Evolutionary conservation across 2,888 invertebrate genomes (phyloP).

Genomic region (Stenichneumon culpator): DNA sequence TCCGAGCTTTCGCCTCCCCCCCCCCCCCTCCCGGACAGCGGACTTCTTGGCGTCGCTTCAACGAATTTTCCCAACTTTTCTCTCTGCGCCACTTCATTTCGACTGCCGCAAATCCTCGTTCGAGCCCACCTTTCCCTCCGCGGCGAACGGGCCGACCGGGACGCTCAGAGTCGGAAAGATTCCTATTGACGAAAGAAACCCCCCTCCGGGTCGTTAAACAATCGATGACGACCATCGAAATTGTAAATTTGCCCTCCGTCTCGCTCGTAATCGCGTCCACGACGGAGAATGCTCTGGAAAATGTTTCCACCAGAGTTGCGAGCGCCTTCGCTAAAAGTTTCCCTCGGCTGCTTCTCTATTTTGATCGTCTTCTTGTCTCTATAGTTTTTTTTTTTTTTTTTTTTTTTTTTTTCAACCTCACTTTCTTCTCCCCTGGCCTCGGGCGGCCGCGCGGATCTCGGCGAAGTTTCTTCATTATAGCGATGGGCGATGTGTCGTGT

Average conservation of each 20-base stretch:
- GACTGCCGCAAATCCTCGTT: constrained; percentile 32
- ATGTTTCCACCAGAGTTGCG: constrained; percentile 42
- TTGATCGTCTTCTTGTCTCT: constrained; percentile 32
- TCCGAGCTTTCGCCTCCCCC: constrained; percentile 72
- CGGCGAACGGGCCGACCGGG: neutral
- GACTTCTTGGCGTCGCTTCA: constrained; percentile 79
- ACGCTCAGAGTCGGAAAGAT: neutral
- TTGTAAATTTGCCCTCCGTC: neutral
- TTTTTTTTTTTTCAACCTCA: constrained; percentile 57
- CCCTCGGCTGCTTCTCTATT: constrained; percentile 31
- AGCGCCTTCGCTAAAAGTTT: constrained; percentile 50
- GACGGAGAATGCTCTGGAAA: constrained; percentile 29
- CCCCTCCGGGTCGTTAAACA: neutral
- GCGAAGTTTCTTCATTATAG: constrained; percentile 78
- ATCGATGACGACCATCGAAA: neutral
- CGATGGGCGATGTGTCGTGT: constrained; percentile 73
- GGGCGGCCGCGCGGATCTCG: constrained; percentile 33
- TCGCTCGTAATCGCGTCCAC: neutral
- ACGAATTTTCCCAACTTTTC: constrained; percentile 80
- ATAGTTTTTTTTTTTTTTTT: constrained; percentile 61
- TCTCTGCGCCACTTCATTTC: constrained; percentile 63
- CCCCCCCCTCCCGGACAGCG: constrained; percentile 61
- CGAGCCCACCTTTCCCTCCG: neutral
- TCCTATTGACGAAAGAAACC: neutral
- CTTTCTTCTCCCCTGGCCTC: constrained; percentile 41